Evolutionary conservation across 1,140 invertebrate species (phyloP), one percentile per base, ranked within the genome.

Genomic region (Amyelois transitella): DNA sequence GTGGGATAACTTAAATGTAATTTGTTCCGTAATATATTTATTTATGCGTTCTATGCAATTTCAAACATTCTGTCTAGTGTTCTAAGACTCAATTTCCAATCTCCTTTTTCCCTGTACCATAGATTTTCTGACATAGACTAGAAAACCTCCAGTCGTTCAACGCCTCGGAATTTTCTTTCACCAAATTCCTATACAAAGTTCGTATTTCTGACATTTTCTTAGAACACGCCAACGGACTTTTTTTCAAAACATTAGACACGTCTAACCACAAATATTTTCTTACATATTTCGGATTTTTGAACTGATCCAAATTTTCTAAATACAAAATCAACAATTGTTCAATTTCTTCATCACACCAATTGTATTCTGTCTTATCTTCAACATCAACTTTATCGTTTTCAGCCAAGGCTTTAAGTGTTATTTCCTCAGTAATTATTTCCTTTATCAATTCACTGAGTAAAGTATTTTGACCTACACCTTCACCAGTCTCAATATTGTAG

Each of bases 121-220:
- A 87, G 18, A 87, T 85, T 44, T 82, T 81, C 47, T 85, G 81
- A 44, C 84, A 85, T 22, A 87, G 57, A 50, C 66, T 71, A 60
- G 75, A 74, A 51, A 85, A 87, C 25, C 65, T 76, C 84, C 84
- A 87, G 25, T 58, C 59, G 10, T 71, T 64, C 14, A 85, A 69
- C 12, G 75, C 76, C 4, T 74, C 72, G 10, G 74, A 64, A 53
- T 59, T 76, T 18, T 83, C 76, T 25, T 69, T 81, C 0, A 84
- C 77, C 73, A 81, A 77, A 38, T 63, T 77, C 44, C 75, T 70
- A n/a, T 87, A 85, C 28, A 82, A 62, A 2, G 79, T 75, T 14
- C 84, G 64, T 53, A 87, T 70, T 62, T 85, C 77, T 0, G 67
- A 67, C 84, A 87, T 85, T 60, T 79, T 85, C 56, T 82, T 85